phyloP scores from a whole-genome alignment of 1,140 invertebrate genomes.

The Drosophila parabipectinata region DNA sequence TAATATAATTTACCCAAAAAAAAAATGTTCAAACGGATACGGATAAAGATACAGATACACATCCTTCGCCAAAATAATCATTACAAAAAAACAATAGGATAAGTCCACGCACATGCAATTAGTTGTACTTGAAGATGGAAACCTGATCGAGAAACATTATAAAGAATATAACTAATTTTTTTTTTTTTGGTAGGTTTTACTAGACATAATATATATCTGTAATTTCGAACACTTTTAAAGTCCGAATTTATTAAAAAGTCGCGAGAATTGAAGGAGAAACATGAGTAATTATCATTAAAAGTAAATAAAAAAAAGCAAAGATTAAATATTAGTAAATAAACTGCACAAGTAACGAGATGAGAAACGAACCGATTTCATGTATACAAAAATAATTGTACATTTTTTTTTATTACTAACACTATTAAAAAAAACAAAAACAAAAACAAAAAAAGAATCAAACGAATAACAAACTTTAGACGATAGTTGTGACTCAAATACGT shows the following conservation, averaged over 20 bases:
- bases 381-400: slow-evolving; percentile 60
- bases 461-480: slow-evolving; percentile 1
- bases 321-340: slow-evolving; percentile 64
- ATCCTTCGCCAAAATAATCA: slow-evolving; percentile 20
- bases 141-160: slow-evolving; percentile 39
- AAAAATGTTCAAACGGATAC: neutral
- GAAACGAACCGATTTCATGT: slow-evolving; percentile 41
- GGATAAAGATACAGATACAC: slow-evolving; percentile 11
- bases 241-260: slow-evolving; percentile 69
- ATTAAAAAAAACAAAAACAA: slow-evolving; percentile 10
- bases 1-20: slow-evolving; percentile 20
- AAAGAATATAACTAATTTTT: slow-evolving; percentile 29
- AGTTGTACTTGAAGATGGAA: slow-evolving; percentile 41
- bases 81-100: neutral
- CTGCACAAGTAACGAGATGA: slow-evolving; percentile 48
- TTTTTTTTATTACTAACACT: slow-evolving; percentile 60
- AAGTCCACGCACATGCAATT: slow-evolving; percentile 27
- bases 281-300: slow-evolving; percentile 35
- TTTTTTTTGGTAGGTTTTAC: slow-evolving; percentile 70
- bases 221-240: slow-evolving; percentile 77
- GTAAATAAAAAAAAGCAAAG: slow-evolving; percentile 13
- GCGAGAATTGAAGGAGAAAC: slow-evolving; percentile 17
- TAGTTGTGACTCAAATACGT: slow-evolving; percentile 5
- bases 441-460: slow-evolving; percentile 34
- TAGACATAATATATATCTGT: slow-evolving; percentile 71